phyloP scores from a whole-genome alignment of 1,140 invertebrate genomes.

The Sinonovacula constricta region DNA sequence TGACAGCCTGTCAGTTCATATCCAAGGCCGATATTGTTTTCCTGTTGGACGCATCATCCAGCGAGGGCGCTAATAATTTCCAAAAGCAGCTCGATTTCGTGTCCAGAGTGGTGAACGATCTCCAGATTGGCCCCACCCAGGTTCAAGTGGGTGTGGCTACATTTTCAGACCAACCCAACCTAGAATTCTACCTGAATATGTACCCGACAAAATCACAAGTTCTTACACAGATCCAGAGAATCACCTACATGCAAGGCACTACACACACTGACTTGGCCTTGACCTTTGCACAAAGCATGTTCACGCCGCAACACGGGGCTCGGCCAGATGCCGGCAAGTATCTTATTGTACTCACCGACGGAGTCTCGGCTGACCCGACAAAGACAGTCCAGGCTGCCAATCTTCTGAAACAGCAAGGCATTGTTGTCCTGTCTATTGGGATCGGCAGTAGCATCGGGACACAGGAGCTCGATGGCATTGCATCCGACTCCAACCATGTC shows the following conservation, averaged over 20 bases:
- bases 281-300: slow-evolving; percentile 45
- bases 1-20: slow-evolving; percentile 17
- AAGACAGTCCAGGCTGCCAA: slow-evolving; percentile 40
- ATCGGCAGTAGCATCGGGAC: slow-evolving; percentile 53
- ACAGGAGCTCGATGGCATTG: slow-evolving; percentile 58
- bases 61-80: slow-evolving; percentile 60
- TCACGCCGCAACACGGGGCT: slow-evolving; percentile 45
- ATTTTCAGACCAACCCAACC: slow-evolving; percentile 51
- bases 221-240: slow-evolving; percentile 49
- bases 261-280: slow-evolving; percentile 64
- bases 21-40: slow-evolving; percentile 67
- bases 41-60: slow-evolving; percentile 64
- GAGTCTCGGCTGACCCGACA: slow-evolving; percentile 47
- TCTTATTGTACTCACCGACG: slow-evolving; percentile 62
- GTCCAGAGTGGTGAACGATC: slow-evolving; percentile 50
- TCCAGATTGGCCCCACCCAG: slow-evolving; percentile 58
- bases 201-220: slow-evolving; percentile 57
- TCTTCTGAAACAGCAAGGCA: slow-evolving; percentile 46
- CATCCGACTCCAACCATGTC: slow-evolving; percentile 54
- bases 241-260: slow-evolving; percentile 45
- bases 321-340: slow-evolving; percentile 50
- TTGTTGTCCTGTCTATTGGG: slow-evolving; percentile 54
- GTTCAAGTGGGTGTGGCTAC: slow-evolving; percentile 63
- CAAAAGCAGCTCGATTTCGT: slow-evolving; percentile 60
- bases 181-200: slow-evolving; percentile 61